A percentile compares a stretch with the other conserved stretches of the same genome.
Evolutionary conservation across 2,888 invertebrate genomes (phyloP).

Genomic region (Tipula vernalis): DNA sequence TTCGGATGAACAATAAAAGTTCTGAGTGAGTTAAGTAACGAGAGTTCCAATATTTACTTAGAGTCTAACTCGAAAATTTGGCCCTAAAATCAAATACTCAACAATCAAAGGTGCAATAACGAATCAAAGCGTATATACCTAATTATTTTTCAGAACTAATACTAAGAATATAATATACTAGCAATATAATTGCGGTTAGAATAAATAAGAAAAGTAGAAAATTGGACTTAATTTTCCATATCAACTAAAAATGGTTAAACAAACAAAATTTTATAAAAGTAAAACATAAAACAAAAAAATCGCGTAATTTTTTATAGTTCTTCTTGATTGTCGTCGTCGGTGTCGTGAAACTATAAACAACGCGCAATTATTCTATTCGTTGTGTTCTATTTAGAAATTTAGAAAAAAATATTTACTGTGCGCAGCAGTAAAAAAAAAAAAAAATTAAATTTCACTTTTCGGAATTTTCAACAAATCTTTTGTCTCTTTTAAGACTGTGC

Average conservation of each 20-base stretch:
- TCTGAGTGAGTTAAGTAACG: no score
- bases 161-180: no score
- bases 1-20: no score
- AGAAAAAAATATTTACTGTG: neutral
- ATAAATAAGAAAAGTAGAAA: neutral
- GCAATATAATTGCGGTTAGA: neutral
- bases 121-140: no score
- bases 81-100: no score
- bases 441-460: neutral
- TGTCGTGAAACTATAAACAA: neutral
- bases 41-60: no score
- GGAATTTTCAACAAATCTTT: neutral
- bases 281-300: neutral
- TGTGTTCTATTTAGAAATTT: neutral
- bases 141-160: no score
- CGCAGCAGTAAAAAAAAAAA: neutral
- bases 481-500: neutral
- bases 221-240: neutral
- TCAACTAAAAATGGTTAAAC: neutral
- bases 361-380: neutral
- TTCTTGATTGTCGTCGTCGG: neutral
- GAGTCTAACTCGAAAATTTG: no score
- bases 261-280: neutral
- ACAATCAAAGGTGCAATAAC: no score
- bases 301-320: neutral